A percentile compares a stretch with the other conserved stretches of the same genome.
These are phyloP conservation scores for Alca torda DNA, from an alignment of 2,797 vertebrate species.

Conservation along the genomic window DNA sequence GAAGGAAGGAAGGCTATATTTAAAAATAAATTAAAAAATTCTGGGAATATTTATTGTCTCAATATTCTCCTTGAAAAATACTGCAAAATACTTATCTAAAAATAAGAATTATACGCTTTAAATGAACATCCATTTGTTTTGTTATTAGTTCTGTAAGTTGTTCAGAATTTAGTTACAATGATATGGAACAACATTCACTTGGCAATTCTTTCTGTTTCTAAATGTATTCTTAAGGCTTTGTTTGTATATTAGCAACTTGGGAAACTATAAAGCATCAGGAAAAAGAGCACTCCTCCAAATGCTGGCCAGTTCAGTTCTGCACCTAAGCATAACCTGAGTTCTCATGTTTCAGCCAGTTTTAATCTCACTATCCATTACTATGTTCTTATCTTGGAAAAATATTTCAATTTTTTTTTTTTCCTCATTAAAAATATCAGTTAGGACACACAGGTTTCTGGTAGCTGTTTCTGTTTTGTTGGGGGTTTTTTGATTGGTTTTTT, in stretches of 20 bases:
- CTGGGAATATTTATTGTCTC: background rate
- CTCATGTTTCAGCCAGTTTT: background rate
- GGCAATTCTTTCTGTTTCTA: background rate
- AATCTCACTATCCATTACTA: background rate
- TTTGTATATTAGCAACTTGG: background rate
- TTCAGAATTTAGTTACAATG: background rate
- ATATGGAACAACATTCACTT: background rate
- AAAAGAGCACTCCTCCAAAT: background rate
- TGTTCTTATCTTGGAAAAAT: background rate
- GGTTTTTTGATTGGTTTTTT: background rate
- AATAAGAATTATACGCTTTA: background rate
- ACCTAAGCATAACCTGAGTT: background rate
- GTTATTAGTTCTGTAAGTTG: background rate
- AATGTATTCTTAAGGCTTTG: background rate
- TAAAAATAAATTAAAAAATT: background rate
- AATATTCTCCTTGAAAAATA: background rate
- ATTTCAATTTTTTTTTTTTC: background rate
- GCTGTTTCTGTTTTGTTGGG: accelerated
- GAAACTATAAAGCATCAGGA: background rate
- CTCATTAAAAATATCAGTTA: background rate
- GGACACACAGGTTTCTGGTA: background rate
- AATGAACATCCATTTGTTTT: background rate
- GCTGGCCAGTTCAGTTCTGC: background rate
- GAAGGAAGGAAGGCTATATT: background rate
- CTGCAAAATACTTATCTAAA: background rate